Base-by-base conservation (phyloP, 2,888 invertebrate genomes). In the Ypsolopha scabrella region DNA sequence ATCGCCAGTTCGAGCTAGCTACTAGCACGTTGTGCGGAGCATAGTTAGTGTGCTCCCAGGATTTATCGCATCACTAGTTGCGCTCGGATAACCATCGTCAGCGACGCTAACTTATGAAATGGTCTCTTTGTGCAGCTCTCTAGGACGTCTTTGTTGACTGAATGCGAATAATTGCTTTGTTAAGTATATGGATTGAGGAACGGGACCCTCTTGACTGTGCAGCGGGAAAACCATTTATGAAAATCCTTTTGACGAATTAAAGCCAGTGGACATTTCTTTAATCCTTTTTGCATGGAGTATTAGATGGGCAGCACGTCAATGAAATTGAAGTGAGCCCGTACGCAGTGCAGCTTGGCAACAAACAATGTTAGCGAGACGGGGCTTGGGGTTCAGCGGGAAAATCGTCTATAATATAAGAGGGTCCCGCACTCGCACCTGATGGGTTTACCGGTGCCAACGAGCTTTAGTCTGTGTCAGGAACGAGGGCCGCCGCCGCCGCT, bases 381-480 rank as follows among this genome's bases (percentile, higher is more conserved):
- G 58, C 56, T 54, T 54, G 52, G 51, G 55, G 60, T 61, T 61
- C 60, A 61, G 50, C 24, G 50, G 43, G 44, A 51, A 52, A 36
- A 61, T 57, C 54, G 61, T 56, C 55, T 60, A 60, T 62, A 67
- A 70, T 76, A 75, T 74, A 72, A 75, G 74, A 69, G 74, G 64
- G 65, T 58, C 52, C 55, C 60, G 55, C 57, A 57, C 64, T 72
- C 66, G 65, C 72, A 83, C 81, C 83, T 85, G 83, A 82, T 75
- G 80, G 82, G 71, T 71, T 80, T 79, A 79, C 72, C 66, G 70
- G 67, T 75, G 76, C 77, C 79, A 78, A 75, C 75, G 72, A 75
- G 80, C 76, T 76, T 86, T 83, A 82, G 76, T 77, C 68, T 62
- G 62, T 78, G 82, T 83, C 83, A 85, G 80, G 82, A 81, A 75